phyloP scores from a whole-genome alignment of 2,113 vertebrate genomes.

The Falcunculus frontatus region DNA sequence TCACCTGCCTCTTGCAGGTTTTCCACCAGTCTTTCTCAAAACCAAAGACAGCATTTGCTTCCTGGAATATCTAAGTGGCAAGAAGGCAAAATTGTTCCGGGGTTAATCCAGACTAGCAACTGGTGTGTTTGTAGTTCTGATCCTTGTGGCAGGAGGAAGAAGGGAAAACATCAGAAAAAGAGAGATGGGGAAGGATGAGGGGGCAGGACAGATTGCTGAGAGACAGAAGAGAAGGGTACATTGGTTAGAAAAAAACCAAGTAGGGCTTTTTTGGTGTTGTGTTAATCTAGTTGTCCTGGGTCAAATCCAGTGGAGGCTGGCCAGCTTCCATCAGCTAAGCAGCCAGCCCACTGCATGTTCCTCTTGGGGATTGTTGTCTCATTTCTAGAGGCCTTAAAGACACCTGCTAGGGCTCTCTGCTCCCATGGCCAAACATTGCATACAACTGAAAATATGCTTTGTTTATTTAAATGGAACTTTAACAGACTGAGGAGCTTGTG shows the following conservation, averaged over 20 bases:
- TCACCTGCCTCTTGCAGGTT: not conserved
- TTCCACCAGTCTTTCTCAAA: not conserved
- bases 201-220: not conserved
- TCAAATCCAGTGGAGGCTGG: not conserved
- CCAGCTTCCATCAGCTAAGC: not conserved
- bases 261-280: not conserved
- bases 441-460: constrained; percentile 20
- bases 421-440: not conserved
- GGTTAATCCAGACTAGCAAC: not conserved
- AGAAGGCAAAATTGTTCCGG: not conserved
- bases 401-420: constrained; percentile 39
- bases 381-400: constrained; percentile 7
- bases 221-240: not conserved
- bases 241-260: not conserved
- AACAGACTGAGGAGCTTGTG: not conserved
- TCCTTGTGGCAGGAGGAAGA: not conserved
- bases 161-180: not conserved
- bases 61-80: not conserved
- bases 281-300: not conserved
- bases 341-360: not conserved
- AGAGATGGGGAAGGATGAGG: not conserved
- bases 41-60: not conserved
- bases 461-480: not conserved
- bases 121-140: not conserved
- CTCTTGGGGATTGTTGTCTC: not conserved